Percentiles rank a stretch among this genome's conserved stretches.
These are phyloP conservation scores for Drosophila biarmipes DNA, from an alignment of 1,140 invertebrate genomes.

Conservation along the genomic window DNA sequence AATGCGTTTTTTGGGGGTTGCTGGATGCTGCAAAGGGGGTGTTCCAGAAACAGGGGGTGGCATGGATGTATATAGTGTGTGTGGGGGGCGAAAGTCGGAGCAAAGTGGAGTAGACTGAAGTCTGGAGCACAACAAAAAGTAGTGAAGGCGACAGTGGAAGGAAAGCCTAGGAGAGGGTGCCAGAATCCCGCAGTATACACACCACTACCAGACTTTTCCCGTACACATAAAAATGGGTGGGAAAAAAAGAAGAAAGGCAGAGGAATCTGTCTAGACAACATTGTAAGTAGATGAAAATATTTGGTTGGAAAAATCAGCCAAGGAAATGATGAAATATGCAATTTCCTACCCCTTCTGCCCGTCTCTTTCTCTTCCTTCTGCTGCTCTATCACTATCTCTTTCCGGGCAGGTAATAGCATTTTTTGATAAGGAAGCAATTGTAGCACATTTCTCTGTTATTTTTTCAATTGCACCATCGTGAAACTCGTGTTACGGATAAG, in stretches of 20 bases:
- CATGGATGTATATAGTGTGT: slow-evolving; percentile 2
- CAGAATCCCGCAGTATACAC: slow-evolving; percentile 38
- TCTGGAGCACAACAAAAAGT: slow-evolving; percentile 70
- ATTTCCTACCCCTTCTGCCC: slow-evolving; percentile 14
- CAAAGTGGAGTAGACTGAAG: slow-evolving; percentile 40
- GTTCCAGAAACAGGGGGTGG: neutral
- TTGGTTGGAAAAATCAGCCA: slow-evolving; percentile 17
- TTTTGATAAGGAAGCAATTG: slow-evolving; percentile 50
- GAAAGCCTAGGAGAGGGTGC: slow-evolving; percentile 49
- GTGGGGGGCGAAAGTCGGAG: slow-evolving; percentile 45
- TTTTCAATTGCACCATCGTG: slow-evolving; percentile 61
- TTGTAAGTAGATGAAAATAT: slow-evolving; percentile 74
- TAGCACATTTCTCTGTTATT: slow-evolving; percentile 34
- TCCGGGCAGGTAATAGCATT: slow-evolving; percentile 12
- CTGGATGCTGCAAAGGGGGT: slow-evolving; percentile 46
- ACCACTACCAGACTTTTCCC: slow-evolving; percentile 22
- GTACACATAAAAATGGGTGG: neutral
- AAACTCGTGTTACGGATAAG: slow-evolving; percentile 69
- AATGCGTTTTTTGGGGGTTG: slow-evolving; percentile 76
- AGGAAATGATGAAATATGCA: slow-evolving; percentile 46
- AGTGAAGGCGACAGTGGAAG: slow-evolving; percentile 50
- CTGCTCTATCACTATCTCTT: slow-evolving; percentile 9
- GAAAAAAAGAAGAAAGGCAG: slow-evolving; percentile 7
- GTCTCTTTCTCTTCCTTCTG: neutral
- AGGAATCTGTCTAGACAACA: slow-evolving; percentile 64